These are phyloP conservation scores for Heliothis virescens DNA, from an alignment of 1,140 invertebrate species.

Conservation along the genomic window DNA sequence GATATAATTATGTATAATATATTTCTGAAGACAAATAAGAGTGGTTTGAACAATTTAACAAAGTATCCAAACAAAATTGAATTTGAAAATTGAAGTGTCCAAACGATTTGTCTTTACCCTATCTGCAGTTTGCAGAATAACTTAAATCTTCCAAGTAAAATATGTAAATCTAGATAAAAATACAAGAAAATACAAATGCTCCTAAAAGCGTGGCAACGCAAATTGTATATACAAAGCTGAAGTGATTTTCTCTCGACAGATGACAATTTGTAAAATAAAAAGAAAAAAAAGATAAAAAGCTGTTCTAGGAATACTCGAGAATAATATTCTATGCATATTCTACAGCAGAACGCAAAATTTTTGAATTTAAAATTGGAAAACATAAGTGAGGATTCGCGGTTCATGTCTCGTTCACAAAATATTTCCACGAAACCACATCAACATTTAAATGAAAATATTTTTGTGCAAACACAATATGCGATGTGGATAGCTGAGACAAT, in stretches of 20 bases:
- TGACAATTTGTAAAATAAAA: constrained; percentile 12
- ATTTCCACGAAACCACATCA: too few relatives aligned
- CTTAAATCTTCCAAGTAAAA: constrained; percentile 9
- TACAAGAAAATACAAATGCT: constrained; percentile 23
- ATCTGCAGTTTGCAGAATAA: constrained; percentile 1
- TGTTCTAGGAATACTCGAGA: background rate
- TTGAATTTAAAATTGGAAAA: too few relatives aligned
- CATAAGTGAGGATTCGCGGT: too few relatives aligned
- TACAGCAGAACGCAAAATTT: background rate
- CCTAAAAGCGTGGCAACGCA: background rate
- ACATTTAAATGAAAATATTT: too few relatives aligned
- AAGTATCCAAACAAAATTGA: constrained; percentile 19
- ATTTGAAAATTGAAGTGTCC: constrained; percentile 10
- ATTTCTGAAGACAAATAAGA: too few relatives aligned
- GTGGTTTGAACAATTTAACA: background rate
- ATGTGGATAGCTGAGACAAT: too few relatives aligned
- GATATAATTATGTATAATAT: too few relatives aligned
- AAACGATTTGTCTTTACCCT: constrained; percentile 6
- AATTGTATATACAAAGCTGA: constrained; percentile 16
- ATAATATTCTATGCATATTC: background rate
- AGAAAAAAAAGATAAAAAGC: background rate
- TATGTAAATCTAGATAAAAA: constrained; percentile 39
- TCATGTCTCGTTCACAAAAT: too few relatives aligned
- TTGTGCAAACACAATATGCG: too few relatives aligned
- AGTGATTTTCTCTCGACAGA: constrained; percentile 7